phyloP scores from a whole-genome alignment of 2,888 invertebrate species.

The Criorhina ranunculi region DNA sequence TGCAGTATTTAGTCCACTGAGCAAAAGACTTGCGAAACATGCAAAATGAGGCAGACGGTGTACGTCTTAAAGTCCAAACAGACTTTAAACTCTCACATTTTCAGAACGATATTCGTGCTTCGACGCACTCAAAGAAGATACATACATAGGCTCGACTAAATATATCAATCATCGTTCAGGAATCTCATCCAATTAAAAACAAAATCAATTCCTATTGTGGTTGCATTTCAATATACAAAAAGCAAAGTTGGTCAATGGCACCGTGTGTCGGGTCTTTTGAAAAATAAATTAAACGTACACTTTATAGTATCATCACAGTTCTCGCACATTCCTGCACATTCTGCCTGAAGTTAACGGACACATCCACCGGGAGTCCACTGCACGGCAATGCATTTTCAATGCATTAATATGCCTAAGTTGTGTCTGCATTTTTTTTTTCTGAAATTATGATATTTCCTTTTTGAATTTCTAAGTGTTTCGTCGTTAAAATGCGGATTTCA shows the following conservation, averaged over 20 bases:
- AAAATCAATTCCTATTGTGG: not conserved
- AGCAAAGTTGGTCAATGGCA: constrained; percentile 66
- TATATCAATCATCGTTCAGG: not conserved
- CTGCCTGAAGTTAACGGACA: constrained; percentile 68
- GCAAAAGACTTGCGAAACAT: too few species aligned
- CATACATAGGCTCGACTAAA: not conserved
- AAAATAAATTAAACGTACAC: constrained; percentile 39
- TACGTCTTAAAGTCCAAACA: not conserved
- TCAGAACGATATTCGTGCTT: too few species aligned
- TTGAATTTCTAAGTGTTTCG: constrained; percentile 57
- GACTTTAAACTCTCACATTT: too few species aligned
- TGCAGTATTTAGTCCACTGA: too few species aligned
- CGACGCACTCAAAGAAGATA: too few species aligned
- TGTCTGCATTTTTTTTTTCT: constrained; percentile 39
- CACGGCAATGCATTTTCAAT: constrained; percentile 28
- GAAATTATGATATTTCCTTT: constrained; percentile 71
- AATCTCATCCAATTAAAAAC: constrained; percentile 20
- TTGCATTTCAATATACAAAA: constrained; percentile 20
- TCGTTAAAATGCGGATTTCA: constrained; percentile 40
- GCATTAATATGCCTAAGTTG: constrained; percentile 62
- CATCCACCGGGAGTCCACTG: constrained; percentile 47
- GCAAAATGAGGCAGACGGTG: too few species aligned
- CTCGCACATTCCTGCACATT: constrained; percentile 67
- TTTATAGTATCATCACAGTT: constrained; percentile 52
- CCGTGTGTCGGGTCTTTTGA: constrained; percentile 9